Evolutionary conservation across 2,888 invertebrate species (phyloP).

Genomic region (Phortica magna): DNA sequence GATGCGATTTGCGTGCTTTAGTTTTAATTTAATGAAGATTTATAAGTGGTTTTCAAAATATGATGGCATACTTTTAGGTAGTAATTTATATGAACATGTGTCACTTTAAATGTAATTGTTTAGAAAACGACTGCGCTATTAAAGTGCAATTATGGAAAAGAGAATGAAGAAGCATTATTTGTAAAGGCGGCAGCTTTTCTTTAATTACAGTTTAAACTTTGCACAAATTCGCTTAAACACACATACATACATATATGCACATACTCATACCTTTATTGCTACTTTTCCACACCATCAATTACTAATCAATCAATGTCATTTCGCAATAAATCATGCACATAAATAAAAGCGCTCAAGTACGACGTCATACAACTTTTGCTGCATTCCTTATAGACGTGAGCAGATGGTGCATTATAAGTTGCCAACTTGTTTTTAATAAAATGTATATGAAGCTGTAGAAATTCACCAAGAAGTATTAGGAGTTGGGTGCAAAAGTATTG

Average conservation of each 20-base stretch:
- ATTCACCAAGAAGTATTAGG: neutral
- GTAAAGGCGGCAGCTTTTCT: neutral
- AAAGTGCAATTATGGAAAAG: too few species aligned
- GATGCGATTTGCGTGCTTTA: neutral
- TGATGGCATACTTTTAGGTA: neutral
- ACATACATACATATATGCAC: neutral
- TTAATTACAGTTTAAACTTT: neutral
- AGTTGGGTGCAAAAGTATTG: neutral
- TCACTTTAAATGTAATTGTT: too few species aligned
- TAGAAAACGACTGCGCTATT: too few species aligned
- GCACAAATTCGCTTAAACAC: neutral
- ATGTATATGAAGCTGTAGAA: slow-evolving; percentile 39
- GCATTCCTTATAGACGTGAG: slow-evolving; percentile 37
- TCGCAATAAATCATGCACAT: slow-evolving; percentile 67
- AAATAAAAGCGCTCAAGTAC: slow-evolving; percentile 47
- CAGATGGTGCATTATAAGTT: slow-evolving; percentile 61
- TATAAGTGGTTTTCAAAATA: neutral
- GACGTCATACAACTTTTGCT: slow-evolving; percentile 33
- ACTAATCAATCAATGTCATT: slow-evolving; percentile 67
- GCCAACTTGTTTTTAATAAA: slow-evolving; percentile 58
- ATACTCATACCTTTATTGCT: slow-evolving; percentile 25
- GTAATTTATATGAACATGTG: neutral
- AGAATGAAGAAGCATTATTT: neutral
- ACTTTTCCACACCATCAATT: slow-evolving; percentile 67
- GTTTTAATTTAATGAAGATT: neutral